A percentile compares a stretch with the other conserved stretches of the same genome.
These are phyloP conservation scores for Mycteria americana DNA, from an alignment of 2,797 vertebrate genomes.

Conservation along the genomic window DNA sequence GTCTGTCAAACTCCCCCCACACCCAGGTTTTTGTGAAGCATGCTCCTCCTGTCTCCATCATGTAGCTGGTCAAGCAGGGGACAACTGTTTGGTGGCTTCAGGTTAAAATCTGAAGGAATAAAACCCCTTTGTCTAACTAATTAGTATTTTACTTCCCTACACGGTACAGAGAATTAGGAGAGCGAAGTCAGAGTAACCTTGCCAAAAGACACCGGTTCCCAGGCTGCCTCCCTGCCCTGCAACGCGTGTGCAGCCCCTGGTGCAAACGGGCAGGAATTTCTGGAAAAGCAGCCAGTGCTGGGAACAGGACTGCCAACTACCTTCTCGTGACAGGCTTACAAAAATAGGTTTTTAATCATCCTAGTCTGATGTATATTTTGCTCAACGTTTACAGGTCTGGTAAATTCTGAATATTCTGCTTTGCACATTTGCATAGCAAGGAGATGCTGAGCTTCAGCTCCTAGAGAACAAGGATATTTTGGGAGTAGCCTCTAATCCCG, in stretches of 20 bases:
- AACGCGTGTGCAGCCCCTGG: rapidly evolving
- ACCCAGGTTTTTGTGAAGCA: background rate
- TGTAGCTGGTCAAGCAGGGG: background rate
- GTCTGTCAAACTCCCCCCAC: no score
- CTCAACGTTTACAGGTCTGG: background rate
- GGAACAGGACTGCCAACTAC: background rate
- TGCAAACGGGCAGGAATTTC: background rate
- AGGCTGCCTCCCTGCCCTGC: background rate
- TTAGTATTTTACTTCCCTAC: background rate
- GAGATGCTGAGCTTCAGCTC: background rate
- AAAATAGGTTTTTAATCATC: background rate
- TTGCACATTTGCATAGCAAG: background rate
- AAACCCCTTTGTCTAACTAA: background rate
- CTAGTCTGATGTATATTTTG: background rate
- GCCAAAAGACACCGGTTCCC: background rate
- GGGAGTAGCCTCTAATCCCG: background rate
- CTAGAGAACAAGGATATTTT: background rate
- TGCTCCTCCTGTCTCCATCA: background rate
- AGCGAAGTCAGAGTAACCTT: rapidly evolving
- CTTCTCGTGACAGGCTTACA: background rate
- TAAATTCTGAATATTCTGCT: background rate
- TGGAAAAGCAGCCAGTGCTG: background rate
- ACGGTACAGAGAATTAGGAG: rapidly evolving
- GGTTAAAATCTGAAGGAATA: background rate
- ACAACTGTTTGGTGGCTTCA: background rate